Conservation (phyloP, 2,797 vertebrate genomes). For the Ctenochaetus hawaiiensis region DNA sequence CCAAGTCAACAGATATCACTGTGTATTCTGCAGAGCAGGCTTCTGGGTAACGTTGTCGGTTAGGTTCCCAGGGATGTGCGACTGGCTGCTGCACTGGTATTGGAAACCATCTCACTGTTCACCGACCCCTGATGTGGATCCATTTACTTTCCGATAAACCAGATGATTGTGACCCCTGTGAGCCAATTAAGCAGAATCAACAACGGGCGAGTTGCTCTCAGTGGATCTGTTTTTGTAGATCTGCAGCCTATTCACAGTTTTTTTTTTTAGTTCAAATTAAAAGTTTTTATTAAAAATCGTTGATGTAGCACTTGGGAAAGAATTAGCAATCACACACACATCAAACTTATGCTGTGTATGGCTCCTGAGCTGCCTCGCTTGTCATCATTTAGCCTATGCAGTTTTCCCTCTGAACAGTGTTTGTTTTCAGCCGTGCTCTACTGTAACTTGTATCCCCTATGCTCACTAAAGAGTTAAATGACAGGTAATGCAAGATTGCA, state of each 20-base stretch:
- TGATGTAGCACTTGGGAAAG: conserved; percentile 4
- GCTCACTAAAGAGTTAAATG: conserved; percentile 52
- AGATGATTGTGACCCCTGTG: conserved; percentile 19
- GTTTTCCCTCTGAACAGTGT: conserved; percentile 55
- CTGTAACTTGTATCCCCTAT: conserved; percentile 29
- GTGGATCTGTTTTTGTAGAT: background rate
- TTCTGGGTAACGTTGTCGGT: conserved; percentile 27
- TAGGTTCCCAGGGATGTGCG: conserved; percentile 30
- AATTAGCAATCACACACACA: conserved; percentile 40
- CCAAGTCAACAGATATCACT: conserved; percentile 68
- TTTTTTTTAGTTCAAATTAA: conserved; percentile 9
- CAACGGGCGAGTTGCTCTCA: background rate
- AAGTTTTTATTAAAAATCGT: conserved; percentile 23
- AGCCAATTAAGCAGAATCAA: conserved; percentile 27
- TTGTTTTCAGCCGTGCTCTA: conserved; percentile 60
- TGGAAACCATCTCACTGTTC: conserved; percentile 26
- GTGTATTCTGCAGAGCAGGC: conserved; percentile 45
- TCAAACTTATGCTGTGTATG: conserved; percentile 52
- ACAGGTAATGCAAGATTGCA: conserved; percentile 41
- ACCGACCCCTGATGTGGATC: conserved; percentile 42
- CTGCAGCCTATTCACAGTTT: background rate
- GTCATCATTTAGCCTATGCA: conserved; percentile 69
- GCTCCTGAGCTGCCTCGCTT: conserved; percentile 51
- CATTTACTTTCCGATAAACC: conserved; percentile 28
- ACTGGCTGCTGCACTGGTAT: conserved; percentile 3